phyloP scores from a whole-genome alignment of 2,797 vertebrate genomes.

The Tokudaia muenninki region DNA sequence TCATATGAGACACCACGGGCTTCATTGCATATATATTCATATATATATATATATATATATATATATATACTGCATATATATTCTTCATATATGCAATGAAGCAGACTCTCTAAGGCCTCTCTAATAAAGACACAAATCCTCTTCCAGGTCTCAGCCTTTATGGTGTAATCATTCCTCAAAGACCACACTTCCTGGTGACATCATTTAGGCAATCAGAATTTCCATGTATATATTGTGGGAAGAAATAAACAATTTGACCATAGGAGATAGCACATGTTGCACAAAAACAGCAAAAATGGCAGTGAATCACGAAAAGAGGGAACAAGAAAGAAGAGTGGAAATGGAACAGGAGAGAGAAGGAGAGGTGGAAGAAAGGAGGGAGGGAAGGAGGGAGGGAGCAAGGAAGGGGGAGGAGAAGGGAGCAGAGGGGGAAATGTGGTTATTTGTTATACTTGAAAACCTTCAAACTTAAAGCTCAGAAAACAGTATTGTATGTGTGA shows the following conservation, averaged over 20 bases:
- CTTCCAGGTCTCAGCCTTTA: neutral
- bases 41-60: too few relatives aligned
- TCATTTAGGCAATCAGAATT: neutral
- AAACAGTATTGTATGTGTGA: neutral
- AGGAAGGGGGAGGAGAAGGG: neutral
- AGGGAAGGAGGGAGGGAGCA: fast-evolving
- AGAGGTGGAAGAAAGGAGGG: too few relatives aligned
- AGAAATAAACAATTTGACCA: neutral
- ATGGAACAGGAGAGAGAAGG: neutral
- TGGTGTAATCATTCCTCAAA: neutral
- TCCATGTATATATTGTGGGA: neutral
- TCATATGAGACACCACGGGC: neutral
- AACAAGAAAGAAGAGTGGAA: neutral
- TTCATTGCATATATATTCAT: too few relatives aligned
- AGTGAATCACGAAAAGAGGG: neutral
- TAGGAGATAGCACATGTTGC: neutral
- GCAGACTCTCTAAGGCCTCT: neutral
- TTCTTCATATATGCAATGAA: too few relatives aligned
- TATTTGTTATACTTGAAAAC: neutral
- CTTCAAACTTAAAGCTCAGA: neutral
- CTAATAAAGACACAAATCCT: neutral
- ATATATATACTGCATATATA: too few relatives aligned
- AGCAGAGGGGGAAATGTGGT: neutral
- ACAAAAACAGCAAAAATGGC: neutral
- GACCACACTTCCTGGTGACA: neutral